Evolutionary conservation across 2,113 vertebrate species (phyloP).

Genomic region (Peromyscus polionotus): DNA sequence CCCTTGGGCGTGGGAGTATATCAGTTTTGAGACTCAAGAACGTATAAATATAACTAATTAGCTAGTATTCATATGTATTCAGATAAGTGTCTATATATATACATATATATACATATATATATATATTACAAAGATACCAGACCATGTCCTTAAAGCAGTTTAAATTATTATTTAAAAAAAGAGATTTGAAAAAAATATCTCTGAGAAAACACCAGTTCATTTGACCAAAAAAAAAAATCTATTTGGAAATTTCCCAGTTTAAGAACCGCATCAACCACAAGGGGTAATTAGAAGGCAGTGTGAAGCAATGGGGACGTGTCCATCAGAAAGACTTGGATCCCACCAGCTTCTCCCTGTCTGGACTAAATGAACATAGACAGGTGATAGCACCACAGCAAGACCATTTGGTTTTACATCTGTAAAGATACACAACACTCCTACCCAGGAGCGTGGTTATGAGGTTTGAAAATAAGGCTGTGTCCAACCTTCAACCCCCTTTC

Average conservation of each 20-base stretch:
- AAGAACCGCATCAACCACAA: neutral
- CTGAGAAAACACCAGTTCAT: neutral
- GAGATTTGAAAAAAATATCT: neutral
- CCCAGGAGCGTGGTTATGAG: neutral
- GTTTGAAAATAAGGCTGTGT: neutral
- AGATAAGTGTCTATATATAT: neutral
- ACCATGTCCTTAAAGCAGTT: neutral
- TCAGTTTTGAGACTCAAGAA: neutral
- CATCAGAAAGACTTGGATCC: neutral
- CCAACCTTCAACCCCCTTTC: neutral
- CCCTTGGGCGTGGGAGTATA: neutral
- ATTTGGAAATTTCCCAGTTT: neutral
- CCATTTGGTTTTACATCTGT: neutral
- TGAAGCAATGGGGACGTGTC: neutral
- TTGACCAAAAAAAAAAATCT: neutral
- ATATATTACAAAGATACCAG: conserved; percentile 1
- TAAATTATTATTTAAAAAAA: neutral
- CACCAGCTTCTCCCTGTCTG: neutral
- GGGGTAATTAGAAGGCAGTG: neutral
- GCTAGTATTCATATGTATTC: neutral
- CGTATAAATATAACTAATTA: neutral
- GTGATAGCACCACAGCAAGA: neutral
- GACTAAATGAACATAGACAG: neutral
- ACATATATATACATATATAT: no score
- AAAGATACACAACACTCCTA: neutral